phyloP scores from a whole-genome alignment of 2,797 vertebrate species.

The Aphelocoma californica region DNA sequence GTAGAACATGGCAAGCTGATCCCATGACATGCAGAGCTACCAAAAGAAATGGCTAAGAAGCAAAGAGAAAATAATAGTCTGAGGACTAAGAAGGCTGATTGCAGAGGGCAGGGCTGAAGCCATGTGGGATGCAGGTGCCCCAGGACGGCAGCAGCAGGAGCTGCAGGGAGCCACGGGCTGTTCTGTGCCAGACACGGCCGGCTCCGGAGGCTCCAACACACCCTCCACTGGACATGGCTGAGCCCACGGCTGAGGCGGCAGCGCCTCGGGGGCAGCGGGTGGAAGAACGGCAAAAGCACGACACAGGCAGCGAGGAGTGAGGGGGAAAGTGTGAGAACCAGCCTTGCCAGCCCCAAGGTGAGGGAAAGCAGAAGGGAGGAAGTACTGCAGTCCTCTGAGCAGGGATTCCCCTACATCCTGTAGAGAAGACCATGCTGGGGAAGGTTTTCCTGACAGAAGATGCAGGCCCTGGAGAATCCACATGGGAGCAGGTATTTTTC shows the following conservation, averaged over 20 bases:
- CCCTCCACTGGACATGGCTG: background rate
- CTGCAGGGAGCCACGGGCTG: background rate
- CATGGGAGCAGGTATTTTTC: background rate
- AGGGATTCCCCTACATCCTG: background rate
- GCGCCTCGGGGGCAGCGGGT: background rate
- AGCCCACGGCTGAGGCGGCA: background rate
- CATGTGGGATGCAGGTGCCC: rapidly evolving
- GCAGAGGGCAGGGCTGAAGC: background rate
- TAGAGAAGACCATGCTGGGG: background rate
- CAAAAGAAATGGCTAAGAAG: background rate
- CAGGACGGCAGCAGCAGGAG: rapidly evolving
- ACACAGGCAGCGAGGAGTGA: background rate
- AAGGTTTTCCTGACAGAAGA: background rate
- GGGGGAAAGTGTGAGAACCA: too few relatives aligned
- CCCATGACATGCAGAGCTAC: too few relatives aligned
- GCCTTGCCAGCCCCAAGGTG: background rate
- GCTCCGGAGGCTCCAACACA: background rate
- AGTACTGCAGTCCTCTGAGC: background rate
- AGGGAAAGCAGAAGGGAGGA: background rate
- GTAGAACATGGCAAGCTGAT: background rate
- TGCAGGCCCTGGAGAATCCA: background rate
- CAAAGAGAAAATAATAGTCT: background rate
- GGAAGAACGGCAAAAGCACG: background rate
- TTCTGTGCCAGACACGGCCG: rapidly evolving
- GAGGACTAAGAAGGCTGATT: background rate